Evolutionary conservation across 1,140 invertebrate species (phyloP), one percentile per base, ranked within the genome.

Genomic region (Polypedilum vanderplanki): DNA sequence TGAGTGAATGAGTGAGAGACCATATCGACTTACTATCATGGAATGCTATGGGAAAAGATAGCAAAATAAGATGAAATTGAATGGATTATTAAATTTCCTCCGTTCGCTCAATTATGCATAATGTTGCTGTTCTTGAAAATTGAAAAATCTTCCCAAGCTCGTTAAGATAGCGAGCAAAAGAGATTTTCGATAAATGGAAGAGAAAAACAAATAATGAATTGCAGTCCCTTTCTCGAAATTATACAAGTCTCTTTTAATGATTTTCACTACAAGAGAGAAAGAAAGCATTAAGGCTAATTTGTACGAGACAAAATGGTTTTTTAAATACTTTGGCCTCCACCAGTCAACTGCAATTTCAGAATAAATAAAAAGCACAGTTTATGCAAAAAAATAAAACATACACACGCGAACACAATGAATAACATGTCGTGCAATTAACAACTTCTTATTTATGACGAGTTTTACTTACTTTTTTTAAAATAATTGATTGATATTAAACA

Each of bases 51-150:
- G 9, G 46, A 57, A 57, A 57, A 15, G n/a, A 15, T 3, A 5
- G 24, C 24, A 5, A 33, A 33, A 33, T 1, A 15, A 57, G 46
- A n/a, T 57, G 46, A 57, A 57, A 1, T 57, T 57, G 46, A 57
- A 57, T n/a, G 46, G 46, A 57, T 57, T 57, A 57, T 57, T 57
- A 57, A 57, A 57, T 57, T 57, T 57, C 46, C n/a, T 57, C 12
- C n/a, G 24, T 12, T 57, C 46, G 12, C 46, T 57, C 46, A 57
- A 57, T 57, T 57, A 57, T 57, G 46, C 46, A 57, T 57, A 57
- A 57, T 57, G 46, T 57, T 8, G 12, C 10, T 57, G 46, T 57
- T 57, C 46, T 57, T 57, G 46, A 4, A 57, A 3, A 57, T 12
- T 12, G 46, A 57, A 57, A 57, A 46, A 15, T 33, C 24, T 3